Evolutionary conservation across 2,888 invertebrate species (phyloP), one percentile per base, ranked within the genome.

Genomic region (Pachycephus smyrnensis): DNA sequence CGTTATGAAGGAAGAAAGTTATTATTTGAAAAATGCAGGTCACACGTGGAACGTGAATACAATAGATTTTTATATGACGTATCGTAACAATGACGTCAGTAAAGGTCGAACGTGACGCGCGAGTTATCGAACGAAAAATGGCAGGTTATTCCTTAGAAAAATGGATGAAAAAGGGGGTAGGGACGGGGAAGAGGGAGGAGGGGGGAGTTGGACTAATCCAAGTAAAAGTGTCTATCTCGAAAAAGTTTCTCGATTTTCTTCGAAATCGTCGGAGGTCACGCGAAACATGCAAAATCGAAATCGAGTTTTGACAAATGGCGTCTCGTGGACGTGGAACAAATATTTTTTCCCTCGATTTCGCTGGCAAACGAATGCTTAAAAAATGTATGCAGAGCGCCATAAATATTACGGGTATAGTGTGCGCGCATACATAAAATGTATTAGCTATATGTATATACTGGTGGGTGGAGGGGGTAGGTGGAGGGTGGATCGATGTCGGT

Each of bases 401-500:
- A 23, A 55, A 55, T 55, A 55, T 55, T 23, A 23, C 23, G 55
- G 9, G 55, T 55, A 15, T n/a, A 9, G 23, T 9, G 23, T 55
- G 55, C 55, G 55, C 23, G 55, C 23, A 55, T 23, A 23, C 23
- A 55, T 55, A 23, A 55, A 55, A 55, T 55, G 23, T 6, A 55
- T 55, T 55, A 55, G 23, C 55, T 55, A 77, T 77, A 77, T 40
- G 35, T 75, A 75, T 75, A 12, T 68, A 55, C 23, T 23, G 30
- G 11, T 1, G 37, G 15, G 3, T 12, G 23, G 11, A 11, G 23
- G 40, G 23, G 37, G 37, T 11, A 12, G 74, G 74, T 35, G 30
- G 76, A 69, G 55, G 37, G 23, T 40, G 69, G 73, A 79, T 79
- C 78, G 80, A 80, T 81, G 79, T 77, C 76, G 76, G 80, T 82